These are phyloP conservation scores for Drosophila ananassae DNA, from an alignment of 1,140 invertebrate genomes.

Conservation along the genomic window DNA sequence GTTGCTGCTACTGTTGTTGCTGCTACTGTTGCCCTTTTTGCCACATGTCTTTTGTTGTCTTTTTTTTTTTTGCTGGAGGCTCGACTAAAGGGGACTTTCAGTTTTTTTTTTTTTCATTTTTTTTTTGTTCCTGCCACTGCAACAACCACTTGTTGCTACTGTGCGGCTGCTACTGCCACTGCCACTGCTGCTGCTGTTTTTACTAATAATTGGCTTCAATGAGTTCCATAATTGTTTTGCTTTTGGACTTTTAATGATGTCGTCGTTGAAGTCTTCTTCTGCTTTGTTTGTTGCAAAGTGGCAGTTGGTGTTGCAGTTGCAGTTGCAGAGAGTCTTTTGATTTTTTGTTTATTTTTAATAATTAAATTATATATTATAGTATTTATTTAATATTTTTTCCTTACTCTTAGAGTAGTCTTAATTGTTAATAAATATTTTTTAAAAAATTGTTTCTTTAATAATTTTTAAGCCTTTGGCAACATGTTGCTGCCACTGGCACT, in stretches of 20 bases:
- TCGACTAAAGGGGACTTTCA: constrained; percentile 58
- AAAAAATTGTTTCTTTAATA: no score
- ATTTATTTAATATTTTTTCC: no score
- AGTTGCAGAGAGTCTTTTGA: neutral
- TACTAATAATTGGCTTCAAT: constrained; percentile 82
- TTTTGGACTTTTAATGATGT: constrained; percentile 81
- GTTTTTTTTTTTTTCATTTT: constrained; percentile 36
- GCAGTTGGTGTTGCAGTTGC: constrained; percentile 7
- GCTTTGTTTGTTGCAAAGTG: neutral
- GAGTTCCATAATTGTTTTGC: constrained; percentile 82
- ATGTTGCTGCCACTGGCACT: constrained; percentile 40
- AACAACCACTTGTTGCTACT: no score
- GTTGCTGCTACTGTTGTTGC: constrained; percentile 58
- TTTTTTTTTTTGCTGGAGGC: constrained; percentile 2
- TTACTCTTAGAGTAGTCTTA: no score
- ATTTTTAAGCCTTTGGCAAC: constrained; percentile 35
- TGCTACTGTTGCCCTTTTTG: constrained; percentile 62
- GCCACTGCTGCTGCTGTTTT: constrained; percentile 60
- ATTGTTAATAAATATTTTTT: no score
- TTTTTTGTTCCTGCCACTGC: constrained; percentile 4
- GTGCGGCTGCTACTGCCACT: constrained; percentile 23
- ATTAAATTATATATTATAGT: neutral
- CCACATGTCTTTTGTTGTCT: constrained; percentile 38
- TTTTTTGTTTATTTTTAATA: neutral
- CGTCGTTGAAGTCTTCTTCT: constrained; percentile 40